phyloP scores from a whole-genome alignment of 2,113 vertebrate genomes.

The Lophius piscatorius region DNA sequence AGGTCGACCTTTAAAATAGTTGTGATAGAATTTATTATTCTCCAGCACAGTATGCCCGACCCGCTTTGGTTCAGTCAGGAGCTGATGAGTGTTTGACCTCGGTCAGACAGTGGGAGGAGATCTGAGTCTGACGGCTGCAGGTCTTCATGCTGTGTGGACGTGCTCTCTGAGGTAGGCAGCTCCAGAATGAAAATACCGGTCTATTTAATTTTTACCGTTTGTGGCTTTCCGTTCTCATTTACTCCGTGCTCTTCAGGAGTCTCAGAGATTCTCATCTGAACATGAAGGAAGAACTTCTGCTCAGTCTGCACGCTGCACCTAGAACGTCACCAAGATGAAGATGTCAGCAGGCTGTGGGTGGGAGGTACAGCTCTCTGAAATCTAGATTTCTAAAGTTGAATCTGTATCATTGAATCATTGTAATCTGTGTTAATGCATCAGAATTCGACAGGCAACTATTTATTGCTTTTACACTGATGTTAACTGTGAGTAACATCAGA shows the following conservation, averaged over 20 bases:
- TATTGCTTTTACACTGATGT: not conserved
- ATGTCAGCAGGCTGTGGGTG: slow-evolving; percentile 12
- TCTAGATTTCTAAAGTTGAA: too few relatives aligned
- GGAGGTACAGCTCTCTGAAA: too few relatives aligned
- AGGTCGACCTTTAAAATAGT: too few relatives aligned
- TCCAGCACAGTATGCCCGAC: not conserved
- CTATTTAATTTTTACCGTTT: not conserved
- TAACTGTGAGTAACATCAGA: not conserved
- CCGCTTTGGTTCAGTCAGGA: not conserved
- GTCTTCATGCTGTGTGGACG: slow-evolving; percentile 25
- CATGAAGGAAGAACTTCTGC: too few relatives aligned
- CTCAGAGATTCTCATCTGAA: too few relatives aligned
- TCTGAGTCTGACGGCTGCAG: slow-evolving; percentile 37
- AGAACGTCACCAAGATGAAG: slow-evolving; percentile 10
- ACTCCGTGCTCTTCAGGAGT: too few relatives aligned
- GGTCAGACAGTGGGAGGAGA: slow-evolving; percentile 15
- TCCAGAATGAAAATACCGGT: not conserved
- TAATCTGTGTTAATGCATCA: not conserved
- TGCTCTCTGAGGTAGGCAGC: slow-evolving; percentile 22
- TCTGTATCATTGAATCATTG: too few relatives aligned
- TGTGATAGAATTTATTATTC: too few relatives aligned
- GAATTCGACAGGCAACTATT: not conserved
- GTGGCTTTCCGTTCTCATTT: too few relatives aligned
- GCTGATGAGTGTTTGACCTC: slow-evolving; percentile 27
- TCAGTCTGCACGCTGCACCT: too few relatives aligned